Percentiles rank a stretch among this genome's conserved stretches.
Evolutionary conservation across 2,113 vertebrate genomes (phyloP).

Genomic region (Podarcis muralis): DNA sequence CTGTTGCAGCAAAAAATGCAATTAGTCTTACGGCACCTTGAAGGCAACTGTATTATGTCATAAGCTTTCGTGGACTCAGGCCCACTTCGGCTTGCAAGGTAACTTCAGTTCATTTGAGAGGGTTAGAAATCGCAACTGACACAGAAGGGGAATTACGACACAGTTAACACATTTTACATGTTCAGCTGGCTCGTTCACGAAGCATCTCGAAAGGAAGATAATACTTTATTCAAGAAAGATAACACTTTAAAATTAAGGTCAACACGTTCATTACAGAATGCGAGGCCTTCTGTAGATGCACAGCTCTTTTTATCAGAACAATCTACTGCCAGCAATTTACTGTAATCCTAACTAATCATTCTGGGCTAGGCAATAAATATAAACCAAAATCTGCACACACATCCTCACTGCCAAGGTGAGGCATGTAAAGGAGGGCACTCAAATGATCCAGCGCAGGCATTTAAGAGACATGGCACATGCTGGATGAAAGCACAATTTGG

Average conservation of each 20-base stretch:
- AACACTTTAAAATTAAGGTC: neutral
- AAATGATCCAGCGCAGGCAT: neutral
- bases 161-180: neutral
- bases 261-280: neutral
- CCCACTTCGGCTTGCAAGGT: neutral
- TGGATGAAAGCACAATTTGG: neutral
- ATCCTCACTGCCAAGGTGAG: neutral
- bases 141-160: neutral
- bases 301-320: neutral
- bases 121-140: neutral
- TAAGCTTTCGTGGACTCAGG: too few species aligned
- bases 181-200: neutral
- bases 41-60: too few species aligned
- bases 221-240: neutral
- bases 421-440: neutral
- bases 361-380: too few species aligned
- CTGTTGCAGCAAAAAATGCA: too few species aligned
- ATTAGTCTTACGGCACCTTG: too few species aligned
- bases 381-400: neutral
- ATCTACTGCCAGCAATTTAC: neutral
- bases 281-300: neutral
- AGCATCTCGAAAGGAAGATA: neutral
- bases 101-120: neutral
- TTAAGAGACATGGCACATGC: neutral
- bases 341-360: neutral